Evolutionary conservation across 2,888 invertebrate genomes (phyloP).

Genomic region (Leucozona laternaria): DNA sequence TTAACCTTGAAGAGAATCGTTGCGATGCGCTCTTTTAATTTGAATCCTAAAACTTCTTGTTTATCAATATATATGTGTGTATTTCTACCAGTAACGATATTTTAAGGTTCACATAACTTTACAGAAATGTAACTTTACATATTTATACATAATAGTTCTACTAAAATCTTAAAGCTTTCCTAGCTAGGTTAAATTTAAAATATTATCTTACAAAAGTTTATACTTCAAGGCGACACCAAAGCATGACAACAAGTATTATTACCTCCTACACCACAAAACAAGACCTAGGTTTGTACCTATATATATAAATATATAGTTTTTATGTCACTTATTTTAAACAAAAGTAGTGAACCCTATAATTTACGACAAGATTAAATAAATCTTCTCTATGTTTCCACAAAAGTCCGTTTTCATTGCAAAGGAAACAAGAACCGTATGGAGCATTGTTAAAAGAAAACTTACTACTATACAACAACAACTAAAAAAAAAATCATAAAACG

Average conservation of each 20-base stretch:
- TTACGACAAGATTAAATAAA: conserved; percentile 33
- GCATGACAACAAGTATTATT: conserved; percentile 18
- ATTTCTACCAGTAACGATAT: background rate
- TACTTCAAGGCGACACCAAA: background rate
- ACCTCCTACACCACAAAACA: background rate
- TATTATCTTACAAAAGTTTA: background rate
- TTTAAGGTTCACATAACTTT: too few relatives aligned
- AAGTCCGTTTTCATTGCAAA: conserved; percentile 6
- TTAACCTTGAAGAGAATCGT: too few relatives aligned
- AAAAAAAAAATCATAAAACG: conserved; percentile 66
- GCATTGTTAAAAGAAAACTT: conserved; percentile 1
- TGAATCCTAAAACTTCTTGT: too few relatives aligned
- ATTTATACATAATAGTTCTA: too few relatives aligned
- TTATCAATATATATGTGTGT: too few relatives aligned
- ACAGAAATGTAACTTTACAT: too few relatives aligned
- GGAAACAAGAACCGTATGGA: conserved; percentile 10
- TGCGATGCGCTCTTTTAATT: too few relatives aligned
- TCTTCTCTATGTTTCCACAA: background rate
- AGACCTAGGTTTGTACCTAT: too few relatives aligned
- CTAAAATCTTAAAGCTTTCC: background rate
- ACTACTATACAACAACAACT: conserved; percentile 18
- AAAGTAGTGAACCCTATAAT: conserved; percentile 21
- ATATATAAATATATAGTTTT: background rate
- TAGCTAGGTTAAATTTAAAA: background rate
- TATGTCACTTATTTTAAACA: conserved; percentile 1